These are phyloP conservation scores for Xenus cinereus DNA, from an alignment of 2,113 vertebrate species.

Conservation along the genomic window DNA sequence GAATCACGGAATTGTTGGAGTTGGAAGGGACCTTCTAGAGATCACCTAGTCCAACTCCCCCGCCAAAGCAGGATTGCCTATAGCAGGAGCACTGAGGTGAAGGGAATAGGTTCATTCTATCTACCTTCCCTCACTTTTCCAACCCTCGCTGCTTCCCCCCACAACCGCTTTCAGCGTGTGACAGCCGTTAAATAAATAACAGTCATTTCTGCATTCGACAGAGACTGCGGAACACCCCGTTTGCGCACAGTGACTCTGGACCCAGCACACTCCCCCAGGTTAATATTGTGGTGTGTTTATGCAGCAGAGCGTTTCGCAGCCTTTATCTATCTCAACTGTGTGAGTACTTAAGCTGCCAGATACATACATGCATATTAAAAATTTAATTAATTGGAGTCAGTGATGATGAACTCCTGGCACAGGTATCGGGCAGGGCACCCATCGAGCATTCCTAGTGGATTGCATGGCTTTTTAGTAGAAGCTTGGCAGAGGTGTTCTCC, in stretches of 20 bases:
- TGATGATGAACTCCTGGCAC: background rate
- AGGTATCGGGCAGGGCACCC: background rate
- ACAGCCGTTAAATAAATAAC: background rate
- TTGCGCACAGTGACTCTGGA: background rate
- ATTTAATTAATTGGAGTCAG: background rate
- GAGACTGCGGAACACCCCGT: background rate
- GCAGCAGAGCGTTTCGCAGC: background rate
- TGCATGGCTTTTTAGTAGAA: background rate
- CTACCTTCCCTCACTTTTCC: background rate
- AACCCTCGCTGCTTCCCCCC: background rate
- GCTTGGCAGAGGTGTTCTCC: background rate
- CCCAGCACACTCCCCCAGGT: background rate
- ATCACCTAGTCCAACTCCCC: too few relatives aligned
- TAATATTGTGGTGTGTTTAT: background rate
- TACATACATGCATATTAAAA: background rate
- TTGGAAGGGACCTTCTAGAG: too few relatives aligned
- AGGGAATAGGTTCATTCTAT: background rate
- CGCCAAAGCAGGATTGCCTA: too few relatives aligned
- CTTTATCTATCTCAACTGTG: background rate
- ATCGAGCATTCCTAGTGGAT: background rate
- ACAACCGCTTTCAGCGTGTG: background rate
- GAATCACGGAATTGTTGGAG: too few relatives aligned
- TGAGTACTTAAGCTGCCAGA: background rate
- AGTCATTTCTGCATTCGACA: background rate
- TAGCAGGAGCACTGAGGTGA: background rate